Percentiles rank a stretch among this genome's conserved stretches.
Conservation (phyloP, 1,140 invertebrate genomes). For the Bombus ignitus region DNA sequence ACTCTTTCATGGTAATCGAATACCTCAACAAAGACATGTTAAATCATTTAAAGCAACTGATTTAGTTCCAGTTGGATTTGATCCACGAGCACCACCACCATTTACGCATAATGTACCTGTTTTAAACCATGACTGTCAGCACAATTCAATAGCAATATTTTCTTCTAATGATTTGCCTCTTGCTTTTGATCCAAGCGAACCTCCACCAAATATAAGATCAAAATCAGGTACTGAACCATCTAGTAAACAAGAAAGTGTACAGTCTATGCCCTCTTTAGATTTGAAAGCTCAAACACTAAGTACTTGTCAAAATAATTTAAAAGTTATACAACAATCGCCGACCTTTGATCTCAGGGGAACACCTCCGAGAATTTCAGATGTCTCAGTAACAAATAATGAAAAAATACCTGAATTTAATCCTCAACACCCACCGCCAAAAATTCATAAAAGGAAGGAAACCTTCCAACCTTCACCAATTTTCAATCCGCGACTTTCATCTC, state of each 20-base stretch:
- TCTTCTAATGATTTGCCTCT: slow-evolving; percentile 36
- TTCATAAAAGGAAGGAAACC: slow-evolving; percentile 38
- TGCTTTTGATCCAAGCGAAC: slow-evolving; percentile 44
- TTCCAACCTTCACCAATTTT: slow-evolving; percentile 66
- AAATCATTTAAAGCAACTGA: neutral
- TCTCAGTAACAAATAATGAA: neutral
- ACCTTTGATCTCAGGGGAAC: slow-evolving; percentile 54
- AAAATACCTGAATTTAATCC: slow-evolving; percentile 46
- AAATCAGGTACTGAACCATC: neutral
- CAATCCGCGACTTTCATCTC: slow-evolving; percentile 61
- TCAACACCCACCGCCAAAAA: slow-evolving; percentile 50
- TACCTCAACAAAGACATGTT: neutral
- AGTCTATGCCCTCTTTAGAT: neutral
- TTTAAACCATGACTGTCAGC: slow-evolving; percentile 39
- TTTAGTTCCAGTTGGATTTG: slow-evolving; percentile 36
- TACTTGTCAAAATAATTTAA: slow-evolving; percentile 8
- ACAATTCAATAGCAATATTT: slow-evolving; percentile 5
- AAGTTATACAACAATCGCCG: slow-evolving; percentile 43
- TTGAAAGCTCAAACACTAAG: slow-evolving; percentile 1
- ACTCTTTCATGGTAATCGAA: slow-evolving; percentile 21
- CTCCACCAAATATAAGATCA: slow-evolving; percentile 52
- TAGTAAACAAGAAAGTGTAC: neutral
- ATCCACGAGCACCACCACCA: slow-evolving; percentile 37
- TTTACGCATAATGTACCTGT: slow-evolving; percentile 4
- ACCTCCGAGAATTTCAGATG: slow-evolving; percentile 8